Conservation (phyloP, 2,888 invertebrate species). For the Caradrina kadenii region DNA sequence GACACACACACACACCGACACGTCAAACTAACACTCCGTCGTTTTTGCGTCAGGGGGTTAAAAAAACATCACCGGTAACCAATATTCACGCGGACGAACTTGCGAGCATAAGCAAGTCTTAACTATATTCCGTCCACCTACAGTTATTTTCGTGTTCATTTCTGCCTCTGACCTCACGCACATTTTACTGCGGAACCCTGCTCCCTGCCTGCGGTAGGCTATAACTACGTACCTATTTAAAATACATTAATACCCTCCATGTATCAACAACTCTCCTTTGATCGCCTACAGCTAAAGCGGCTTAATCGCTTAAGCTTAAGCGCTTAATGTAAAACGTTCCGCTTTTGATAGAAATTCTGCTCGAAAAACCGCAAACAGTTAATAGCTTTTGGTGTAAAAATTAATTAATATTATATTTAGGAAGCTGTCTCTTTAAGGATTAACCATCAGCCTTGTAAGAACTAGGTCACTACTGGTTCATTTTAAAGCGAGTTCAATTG, state of each 20-base stretch:
- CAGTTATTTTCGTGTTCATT: neutral
- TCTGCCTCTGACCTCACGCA: neutral
- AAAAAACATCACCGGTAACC: too few relatives aligned
- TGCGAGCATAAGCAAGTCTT: too few relatives aligned
- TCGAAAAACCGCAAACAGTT: conserved; percentile 27
- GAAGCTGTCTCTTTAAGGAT: conserved; percentile 8
- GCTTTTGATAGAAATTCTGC: conserved; percentile 36
- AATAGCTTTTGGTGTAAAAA: conserved; percentile 7
- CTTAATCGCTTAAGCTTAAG: conserved; percentile 47
- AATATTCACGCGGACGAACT: too few relatives aligned
- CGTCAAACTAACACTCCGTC: too few relatives aligned
- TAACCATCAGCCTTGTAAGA: neutral
- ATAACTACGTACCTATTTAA: conserved; percentile 35
- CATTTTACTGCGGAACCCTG: neutral
- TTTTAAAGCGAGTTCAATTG: too few relatives aligned
- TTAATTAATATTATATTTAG: conserved; percentile 25
- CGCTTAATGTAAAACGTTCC: conserved; percentile 48
- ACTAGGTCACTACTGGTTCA: too few relatives aligned
- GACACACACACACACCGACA: too few relatives aligned
- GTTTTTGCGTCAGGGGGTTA: too few relatives aligned
- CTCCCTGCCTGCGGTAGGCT: neutral
- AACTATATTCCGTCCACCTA: too few relatives aligned
- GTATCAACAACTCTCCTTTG: conserved; percentile 39
- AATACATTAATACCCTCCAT: conserved; percentile 38
- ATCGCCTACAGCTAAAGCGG: conserved; percentile 40